Evolutionary conservation across 2,888 invertebrate genomes (phyloP).

Genomic region (Cremastinae sp.): DNA sequence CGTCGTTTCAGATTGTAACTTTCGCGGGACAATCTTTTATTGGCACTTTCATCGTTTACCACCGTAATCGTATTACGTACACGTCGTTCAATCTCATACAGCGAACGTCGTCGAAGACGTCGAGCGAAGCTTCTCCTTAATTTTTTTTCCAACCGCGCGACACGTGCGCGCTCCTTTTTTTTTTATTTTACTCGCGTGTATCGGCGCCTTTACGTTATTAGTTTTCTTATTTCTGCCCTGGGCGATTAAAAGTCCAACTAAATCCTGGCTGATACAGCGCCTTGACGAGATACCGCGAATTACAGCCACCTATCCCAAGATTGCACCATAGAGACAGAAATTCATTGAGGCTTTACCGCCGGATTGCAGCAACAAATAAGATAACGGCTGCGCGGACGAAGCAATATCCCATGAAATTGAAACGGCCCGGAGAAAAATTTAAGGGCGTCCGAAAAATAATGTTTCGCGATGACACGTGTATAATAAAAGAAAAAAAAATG

Average conservation of each 20-base stretch:
- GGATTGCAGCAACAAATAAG: slow-evolving; percentile 26
- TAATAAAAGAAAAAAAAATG: too few relatives aligned
- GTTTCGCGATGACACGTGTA: too few relatives aligned
- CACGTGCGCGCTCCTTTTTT: neutral
- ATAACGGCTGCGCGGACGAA: neutral
- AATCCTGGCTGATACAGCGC: slow-evolving; percentile 12
- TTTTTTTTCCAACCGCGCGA: neutral
- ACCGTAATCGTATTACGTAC: slow-evolving; percentile 27
- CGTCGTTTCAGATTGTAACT: slow-evolving; percentile 15
- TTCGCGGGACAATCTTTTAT: slow-evolving; percentile 10
- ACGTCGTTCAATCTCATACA: slow-evolving; percentile 5
- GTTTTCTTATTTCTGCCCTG: neutral
- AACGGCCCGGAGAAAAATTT: too few relatives aligned
- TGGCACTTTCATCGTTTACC: slow-evolving; percentile 24
- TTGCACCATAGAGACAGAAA: slow-evolving; percentile 25
- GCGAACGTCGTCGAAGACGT: neutral
- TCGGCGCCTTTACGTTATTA: neutral
- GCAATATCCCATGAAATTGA: too few relatives aligned
- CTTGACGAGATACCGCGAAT: slow-evolving; percentile 10
- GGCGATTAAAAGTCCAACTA: slow-evolving; percentile 37
- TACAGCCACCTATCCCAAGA: neutral
- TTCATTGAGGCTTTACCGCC: slow-evolving; percentile 38
- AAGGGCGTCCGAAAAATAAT: too few relatives aligned
- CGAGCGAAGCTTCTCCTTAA: slow-evolving; percentile 4
- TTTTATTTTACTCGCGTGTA: neutral